These are phyloP conservation scores for Hylaeus volcanicus DNA, from an alignment of 1,140 invertebrate genomes.

Conservation along the genomic window DNA sequence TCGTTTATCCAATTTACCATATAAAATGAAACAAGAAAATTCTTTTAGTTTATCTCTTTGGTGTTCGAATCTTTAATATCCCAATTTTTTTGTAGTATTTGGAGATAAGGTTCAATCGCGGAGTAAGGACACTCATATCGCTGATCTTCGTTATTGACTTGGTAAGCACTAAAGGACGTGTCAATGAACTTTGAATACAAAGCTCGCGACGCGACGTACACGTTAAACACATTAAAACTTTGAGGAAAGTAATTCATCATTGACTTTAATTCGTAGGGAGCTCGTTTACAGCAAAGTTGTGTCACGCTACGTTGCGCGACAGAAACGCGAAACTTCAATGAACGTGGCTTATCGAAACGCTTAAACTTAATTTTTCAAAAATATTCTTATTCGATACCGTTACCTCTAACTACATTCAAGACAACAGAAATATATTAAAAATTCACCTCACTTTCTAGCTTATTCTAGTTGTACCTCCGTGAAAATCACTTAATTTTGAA, in stretches of 20 bases:
- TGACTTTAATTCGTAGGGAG: neutral
- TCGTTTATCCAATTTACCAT: too few relatives aligned
- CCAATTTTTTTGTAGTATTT: constrained; percentile 85
- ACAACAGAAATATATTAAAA: too few relatives aligned
- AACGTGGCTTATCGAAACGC: neutral
- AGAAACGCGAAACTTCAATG: constrained; percentile 28
- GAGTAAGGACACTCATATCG: constrained; percentile 85
- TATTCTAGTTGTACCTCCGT: too few relatives aligned
- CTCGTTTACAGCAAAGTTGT: neutral
- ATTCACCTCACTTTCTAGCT: too few relatives aligned
- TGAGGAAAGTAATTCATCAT: constrained; percentile 2
- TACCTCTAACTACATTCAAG: too few relatives aligned
- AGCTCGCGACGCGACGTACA: neutral
- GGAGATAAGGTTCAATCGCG: constrained; percentile 85
- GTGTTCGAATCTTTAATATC: neutral
- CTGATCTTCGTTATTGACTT: constrained; percentile 86
- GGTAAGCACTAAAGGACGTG: constrained; percentile 76
- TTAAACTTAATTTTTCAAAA: neutral
- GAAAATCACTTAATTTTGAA: too few relatives aligned
- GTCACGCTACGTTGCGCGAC: constrained; percentile 16
- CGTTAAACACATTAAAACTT: neutral
- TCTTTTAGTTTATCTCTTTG: too few relatives aligned
- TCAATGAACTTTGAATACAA: constrained; percentile 3
- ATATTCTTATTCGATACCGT: too few relatives aligned
- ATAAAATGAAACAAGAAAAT: too few relatives aligned